phyloP scores from a whole-genome alignment of 2,113 vertebrate species.

The Xenopus tropicalis region UCB_Xtro_10.0 CM004443.2:135001-135500 shows the following conservation, averaged over 20 bases:
- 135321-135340: too few relatives aligned
- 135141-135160: background rate
- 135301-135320: background rate
- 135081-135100: too few relatives aligned
- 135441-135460: too few relatives aligned
- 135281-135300: too few relatives aligned
- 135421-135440: background rate
- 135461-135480: background rate
- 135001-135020: too few relatives aligned
- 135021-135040: background rate
- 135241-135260: background rate
- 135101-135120: background rate
- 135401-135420: too few relatives aligned
- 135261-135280: background rate
- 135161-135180: too few relatives aligned
- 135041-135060: background rate
- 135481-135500: background rate
- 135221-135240: too few relatives aligned
- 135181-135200: background rate
- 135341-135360: background rate
- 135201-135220: background rate
- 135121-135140: background rate
- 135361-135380: background rate
- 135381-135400: background rate
- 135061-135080: background rate